Evolutionary conservation across 1,140 invertebrate species (phyloP).

Genomic region (Drosophila santomea): DNA sequence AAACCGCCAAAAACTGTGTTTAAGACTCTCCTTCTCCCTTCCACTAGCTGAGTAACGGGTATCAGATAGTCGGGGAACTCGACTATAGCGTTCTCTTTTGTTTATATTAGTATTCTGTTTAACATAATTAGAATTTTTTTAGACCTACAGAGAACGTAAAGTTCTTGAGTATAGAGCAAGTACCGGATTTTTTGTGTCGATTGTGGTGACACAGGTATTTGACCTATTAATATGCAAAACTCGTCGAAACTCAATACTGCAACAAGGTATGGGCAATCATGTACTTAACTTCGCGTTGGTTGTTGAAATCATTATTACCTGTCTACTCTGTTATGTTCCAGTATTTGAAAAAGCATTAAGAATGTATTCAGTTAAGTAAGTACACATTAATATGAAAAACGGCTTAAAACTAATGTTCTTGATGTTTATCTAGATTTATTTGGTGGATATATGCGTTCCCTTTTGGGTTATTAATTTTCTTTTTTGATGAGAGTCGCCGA

Average conservation of each 20-base stretch:
- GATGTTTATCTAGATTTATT: not conserved
- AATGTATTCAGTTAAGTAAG: constrained; percentile 1
- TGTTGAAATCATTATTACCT: not conserved
- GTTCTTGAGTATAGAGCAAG: not conserved
- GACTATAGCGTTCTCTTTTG: no score
- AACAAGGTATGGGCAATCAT: constrained; percentile 1
- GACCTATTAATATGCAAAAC: constrained; percentile 2
- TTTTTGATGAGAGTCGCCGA: not conserved
- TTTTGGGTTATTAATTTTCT: not conserved
- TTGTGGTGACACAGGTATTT: not conserved
- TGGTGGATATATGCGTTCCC: constrained; percentile 1
- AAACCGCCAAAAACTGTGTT: no score
- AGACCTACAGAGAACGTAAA: constrained; percentile 3
- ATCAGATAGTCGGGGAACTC: no score
- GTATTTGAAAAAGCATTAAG: constrained; percentile 1
- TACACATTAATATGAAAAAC: not conserved
- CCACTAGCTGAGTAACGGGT: no score
- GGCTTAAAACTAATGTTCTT: not conserved
- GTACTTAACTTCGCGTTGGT: not conserved
- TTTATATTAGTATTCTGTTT: not conserved
- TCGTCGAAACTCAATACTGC: not conserved
- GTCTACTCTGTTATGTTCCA: not conserved
- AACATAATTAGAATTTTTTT: not conserved
- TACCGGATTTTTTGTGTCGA: not conserved
- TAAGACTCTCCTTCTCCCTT: no score